phyloP scores from a whole-genome alignment of 2,113 vertebrate species.

The Nothobranchius kuhntae region DNA sequence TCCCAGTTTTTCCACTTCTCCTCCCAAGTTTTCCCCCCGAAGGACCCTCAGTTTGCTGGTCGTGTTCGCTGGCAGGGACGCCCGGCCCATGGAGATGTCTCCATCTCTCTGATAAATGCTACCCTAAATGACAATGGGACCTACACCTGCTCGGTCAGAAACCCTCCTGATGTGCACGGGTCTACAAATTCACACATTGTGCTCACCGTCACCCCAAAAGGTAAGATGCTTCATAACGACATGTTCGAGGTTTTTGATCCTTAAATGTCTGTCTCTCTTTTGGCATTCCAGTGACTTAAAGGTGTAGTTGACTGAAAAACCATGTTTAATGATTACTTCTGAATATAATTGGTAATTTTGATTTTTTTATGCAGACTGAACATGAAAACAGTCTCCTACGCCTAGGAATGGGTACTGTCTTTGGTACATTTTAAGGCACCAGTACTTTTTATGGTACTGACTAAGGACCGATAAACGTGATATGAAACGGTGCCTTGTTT shows the following conservation, averaged over 20 bases:
- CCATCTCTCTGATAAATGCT: conserved; percentile 82
- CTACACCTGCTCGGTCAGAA: conserved; percentile 88
- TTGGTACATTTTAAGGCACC: too few species aligned
- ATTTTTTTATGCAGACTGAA: too few species aligned
- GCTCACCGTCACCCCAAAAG: conserved; percentile 82
- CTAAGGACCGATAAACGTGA: too few species aligned
- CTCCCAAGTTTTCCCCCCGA: conserved; percentile 76
- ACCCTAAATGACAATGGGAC: conserved; percentile 88
- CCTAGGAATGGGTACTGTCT: too few species aligned
- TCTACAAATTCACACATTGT: conserved; percentile 79
- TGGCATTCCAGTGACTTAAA: too few species aligned
- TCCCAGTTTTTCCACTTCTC: conserved; percentile 90
- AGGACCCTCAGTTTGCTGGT: conserved; percentile 78
- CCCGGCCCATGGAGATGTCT: conserved; percentile 80
- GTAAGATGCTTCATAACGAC: conserved; percentile 69
- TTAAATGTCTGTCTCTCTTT: background rate
- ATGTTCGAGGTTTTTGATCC: background rate
- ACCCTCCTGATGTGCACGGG: conserved; percentile 92
- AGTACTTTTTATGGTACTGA: too few species aligned
- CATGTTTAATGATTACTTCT: too few species aligned
- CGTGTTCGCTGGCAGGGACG: conserved; percentile 86
- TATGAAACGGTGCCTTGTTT: too few species aligned
- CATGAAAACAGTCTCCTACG: too few species aligned
- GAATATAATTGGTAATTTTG: too few species aligned
- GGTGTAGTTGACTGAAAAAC: too few species aligned